Evolutionary conservation across 2,113 vertebrate species (phyloP).

Genomic region (Leptosomus discolor): DNA sequence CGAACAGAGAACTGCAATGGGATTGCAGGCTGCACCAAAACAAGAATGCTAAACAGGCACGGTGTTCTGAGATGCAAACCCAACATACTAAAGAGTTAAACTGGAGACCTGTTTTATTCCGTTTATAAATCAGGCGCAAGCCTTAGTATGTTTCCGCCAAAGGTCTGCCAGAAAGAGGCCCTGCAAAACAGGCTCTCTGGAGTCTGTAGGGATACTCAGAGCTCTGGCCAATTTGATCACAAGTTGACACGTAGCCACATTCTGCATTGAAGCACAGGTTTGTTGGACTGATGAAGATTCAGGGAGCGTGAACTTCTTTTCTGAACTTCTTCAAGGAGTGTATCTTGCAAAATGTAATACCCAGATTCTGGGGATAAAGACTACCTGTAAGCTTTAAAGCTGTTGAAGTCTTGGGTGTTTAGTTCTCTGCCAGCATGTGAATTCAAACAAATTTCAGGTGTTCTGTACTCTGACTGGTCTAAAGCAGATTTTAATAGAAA

Average conservation of each 20-base stretch:
- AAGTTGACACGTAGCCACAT: neutral
- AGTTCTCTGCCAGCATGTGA: neutral
- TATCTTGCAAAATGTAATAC: neutral
- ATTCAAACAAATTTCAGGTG: neutral
- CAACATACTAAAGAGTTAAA: neutral
- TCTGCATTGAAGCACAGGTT: neutral
- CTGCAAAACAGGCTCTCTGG: neutral
- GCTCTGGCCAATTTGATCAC: neutral
- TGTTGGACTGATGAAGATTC: neutral
- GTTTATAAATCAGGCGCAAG: neutral
- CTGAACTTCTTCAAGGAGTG: neutral
- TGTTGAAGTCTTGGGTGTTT: neutral
- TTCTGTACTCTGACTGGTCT: neutral
- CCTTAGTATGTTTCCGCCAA: neutral
- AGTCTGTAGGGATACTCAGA: neutral
- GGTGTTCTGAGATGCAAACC: neutral
- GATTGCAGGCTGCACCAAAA: neutral
- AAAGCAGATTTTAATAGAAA: neutral
- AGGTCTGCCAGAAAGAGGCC: slow-evolving; percentile 20
- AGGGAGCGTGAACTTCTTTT: neutral
- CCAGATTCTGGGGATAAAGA: neutral
- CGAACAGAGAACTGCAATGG: neutral
- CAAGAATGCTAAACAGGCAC: neutral
- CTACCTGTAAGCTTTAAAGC: neutral
- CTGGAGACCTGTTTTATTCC: neutral